Evolutionary conservation across 2,113 vertebrate species (phyloP), one percentile per base, ranked within the genome.

Genomic region (Microtus pennsylvanicus): DNA sequence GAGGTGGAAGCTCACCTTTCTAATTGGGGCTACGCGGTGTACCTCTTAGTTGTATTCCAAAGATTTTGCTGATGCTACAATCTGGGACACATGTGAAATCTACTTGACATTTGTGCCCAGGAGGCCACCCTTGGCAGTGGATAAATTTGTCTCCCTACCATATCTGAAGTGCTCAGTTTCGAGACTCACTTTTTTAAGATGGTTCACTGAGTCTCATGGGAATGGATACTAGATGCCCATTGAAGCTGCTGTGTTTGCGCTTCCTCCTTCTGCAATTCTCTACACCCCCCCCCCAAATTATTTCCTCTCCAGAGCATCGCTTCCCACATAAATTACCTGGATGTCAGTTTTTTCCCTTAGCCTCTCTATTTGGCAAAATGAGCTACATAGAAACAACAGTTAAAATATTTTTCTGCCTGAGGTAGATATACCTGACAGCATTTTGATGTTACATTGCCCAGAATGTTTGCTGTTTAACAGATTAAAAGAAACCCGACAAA

Each of bases 341-440:
- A 10, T 77, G 55, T 74, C 90, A 93, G 52, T 14, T 55, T 55
- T 90, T 94, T 94, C 92, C 42, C 75, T 92, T 33, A 87, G 63
- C 2, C 21, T 92, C 76, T 82, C 26, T 74, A 80, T 96, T 92
- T 70, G 86, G 52, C 85, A 95, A 94, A 77, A 92, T 21, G 86
- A 47, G 70, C 63, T 93, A 70, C 87, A n/a, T 24, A 61, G 24
- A 86, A 86, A 61, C 86, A 74, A 91, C 58, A 14, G 61, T 63
- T 92, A 69, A 87, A 83, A 93, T 95, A 88, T 97, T 82, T 95
- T 96, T 94, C 70, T 95, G 80, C 89, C 58, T 5, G 6, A 87
- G 55, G 94, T 82, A 87, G 50, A 96, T 92, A 89, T 95, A 80
- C 90, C 69, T 90, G 89, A 92, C 76, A 96, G 65, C 58, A 87